phyloP scores from a whole-genome alignment of 2,113 vertebrate species.

The Pycnonotus jocosus region DNA sequence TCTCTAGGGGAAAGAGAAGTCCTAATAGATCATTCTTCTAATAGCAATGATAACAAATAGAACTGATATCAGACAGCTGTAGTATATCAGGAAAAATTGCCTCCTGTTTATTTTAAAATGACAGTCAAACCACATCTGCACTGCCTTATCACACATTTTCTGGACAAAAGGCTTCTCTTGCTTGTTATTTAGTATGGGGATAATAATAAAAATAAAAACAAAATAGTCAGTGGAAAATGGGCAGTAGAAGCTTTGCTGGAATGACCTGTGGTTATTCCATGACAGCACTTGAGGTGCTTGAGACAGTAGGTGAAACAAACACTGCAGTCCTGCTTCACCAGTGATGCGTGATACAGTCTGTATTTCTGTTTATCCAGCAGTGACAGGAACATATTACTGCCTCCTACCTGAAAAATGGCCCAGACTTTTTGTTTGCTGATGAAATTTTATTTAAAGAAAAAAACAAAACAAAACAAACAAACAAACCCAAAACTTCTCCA shows the following conservation, averaged over 20 bases:
- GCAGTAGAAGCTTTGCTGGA: background rate
- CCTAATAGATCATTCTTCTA: conserved; percentile 49
- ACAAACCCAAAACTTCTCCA: too few species aligned
- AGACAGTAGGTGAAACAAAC: background rate
- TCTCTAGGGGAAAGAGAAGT: conserved; percentile 42
- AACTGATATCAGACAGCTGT: conserved; percentile 29
- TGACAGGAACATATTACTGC: background rate
- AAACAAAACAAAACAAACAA: too few species aligned
- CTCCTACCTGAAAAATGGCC: background rate
- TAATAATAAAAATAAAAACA: background rate
- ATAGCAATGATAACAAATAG: conserved; percentile 24
- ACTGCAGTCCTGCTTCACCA: background rate
- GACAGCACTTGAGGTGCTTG: background rate
- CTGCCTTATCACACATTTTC: conserved; percentile 20
- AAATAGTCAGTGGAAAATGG: background rate
- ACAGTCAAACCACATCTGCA: background rate
- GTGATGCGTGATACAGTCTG: background rate
- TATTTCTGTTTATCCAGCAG: background rate
- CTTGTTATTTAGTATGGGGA: background rate
- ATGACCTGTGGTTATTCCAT: background rate
- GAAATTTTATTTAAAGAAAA: background rate
- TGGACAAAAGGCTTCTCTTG: background rate
- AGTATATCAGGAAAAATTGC: conserved; percentile 18
- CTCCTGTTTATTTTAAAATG: conserved; percentile 30
- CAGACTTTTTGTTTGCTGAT: background rate